A percentile compares a stretch with the other conserved stretches of the same genome.
Evolutionary conservation across 2,113 vertebrate species (phyloP).

Genomic region (Chionis minor): DNA sequence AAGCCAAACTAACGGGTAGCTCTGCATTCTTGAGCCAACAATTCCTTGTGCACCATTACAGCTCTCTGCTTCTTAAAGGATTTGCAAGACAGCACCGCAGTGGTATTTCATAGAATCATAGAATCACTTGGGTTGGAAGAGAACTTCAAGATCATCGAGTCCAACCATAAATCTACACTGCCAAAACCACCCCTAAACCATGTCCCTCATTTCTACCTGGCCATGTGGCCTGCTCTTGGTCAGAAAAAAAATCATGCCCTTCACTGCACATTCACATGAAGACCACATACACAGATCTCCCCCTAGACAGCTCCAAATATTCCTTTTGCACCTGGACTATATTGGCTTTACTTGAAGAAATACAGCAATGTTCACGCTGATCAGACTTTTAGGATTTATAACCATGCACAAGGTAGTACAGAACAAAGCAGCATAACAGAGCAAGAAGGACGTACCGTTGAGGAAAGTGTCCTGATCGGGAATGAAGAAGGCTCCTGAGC

Average conservation of each 20-base stretch:
- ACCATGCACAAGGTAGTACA: background rate
- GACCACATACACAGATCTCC: accelerated
- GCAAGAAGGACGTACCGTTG: constrained; percentile 76
- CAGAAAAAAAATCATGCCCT: background rate
- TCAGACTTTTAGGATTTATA: background rate
- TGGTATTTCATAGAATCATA: background rate
- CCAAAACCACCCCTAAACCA: too few relatives aligned
- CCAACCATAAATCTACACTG: too few relatives aligned
- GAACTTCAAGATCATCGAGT: too few relatives aligned
- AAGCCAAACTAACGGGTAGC: background rate
- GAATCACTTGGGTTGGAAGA: too few relatives aligned
- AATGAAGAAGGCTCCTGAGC: constrained; percentile 93
- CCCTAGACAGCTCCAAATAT: background rate
- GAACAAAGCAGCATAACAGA: background rate
- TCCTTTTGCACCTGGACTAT: background rate
- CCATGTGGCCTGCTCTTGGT: background rate
- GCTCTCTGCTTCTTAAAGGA: background rate
- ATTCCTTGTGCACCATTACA: background rate
- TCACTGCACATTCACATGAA: background rate
- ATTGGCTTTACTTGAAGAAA: background rate
- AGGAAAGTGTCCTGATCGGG: constrained; percentile 90
- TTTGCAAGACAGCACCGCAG: background rate
- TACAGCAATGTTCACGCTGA: background rate
- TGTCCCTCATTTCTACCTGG: too few relatives aligned
- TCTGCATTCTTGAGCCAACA: background rate